These are phyloP conservation scores for Hirundo rustica DNA, from an alignment of 2,797 vertebrate species.

Conservation along the genomic window DNA sequence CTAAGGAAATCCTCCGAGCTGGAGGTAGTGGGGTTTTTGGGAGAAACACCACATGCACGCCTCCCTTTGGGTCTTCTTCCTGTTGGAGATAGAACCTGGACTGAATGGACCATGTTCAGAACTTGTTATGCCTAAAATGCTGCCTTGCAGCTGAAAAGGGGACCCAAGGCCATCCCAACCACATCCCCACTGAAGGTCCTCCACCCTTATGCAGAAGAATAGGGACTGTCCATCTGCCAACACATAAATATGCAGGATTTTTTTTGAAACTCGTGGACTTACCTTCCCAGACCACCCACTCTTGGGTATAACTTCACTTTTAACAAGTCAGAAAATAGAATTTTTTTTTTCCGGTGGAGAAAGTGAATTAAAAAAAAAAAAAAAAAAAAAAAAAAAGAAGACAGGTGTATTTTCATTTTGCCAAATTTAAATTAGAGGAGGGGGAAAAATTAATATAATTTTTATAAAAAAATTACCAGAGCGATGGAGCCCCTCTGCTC, in stretches of 20 bases:
- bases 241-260: not conserved
- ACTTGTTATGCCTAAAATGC: not conserved
- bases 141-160: not conserved
- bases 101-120: not conserved
- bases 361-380: not conserved
- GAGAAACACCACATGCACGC: not conserved
- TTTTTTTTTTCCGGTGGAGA: not conserved
- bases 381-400: not conserved
- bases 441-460: not conserved
- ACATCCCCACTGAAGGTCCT: not conserved
- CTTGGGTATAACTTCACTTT: not conserved
- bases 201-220: not conserved
- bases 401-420: not conserved
- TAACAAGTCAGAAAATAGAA: not conserved
- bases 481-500: accelerated
- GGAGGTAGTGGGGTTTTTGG: not conserved
- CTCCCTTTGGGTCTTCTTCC: not conserved
- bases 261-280: not conserved
- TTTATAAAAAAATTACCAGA: not conserved
- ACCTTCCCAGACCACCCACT: not conserved
- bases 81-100: not conserved
- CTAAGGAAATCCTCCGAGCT: not conserved
- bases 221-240: not conserved
- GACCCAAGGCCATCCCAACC: not conserved
- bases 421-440: not conserved